Percentiles rank a stretch among this genome's conserved stretches.
These are phyloP conservation scores for Macaria notata DNA, from an alignment of 2,888 invertebrate species.

Conservation along the genomic window DNA sequence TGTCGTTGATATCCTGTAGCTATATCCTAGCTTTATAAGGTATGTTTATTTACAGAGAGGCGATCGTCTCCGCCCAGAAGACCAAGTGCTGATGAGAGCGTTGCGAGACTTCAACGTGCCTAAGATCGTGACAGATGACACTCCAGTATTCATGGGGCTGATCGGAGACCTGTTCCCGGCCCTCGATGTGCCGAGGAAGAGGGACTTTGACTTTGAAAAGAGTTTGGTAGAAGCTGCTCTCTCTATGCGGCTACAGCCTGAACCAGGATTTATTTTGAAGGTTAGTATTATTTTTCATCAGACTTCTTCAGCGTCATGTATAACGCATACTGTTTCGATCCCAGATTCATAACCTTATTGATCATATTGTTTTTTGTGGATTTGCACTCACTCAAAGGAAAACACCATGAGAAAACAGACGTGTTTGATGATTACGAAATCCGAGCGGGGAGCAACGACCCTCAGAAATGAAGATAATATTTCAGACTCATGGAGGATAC, in stretches of 20 bases:
- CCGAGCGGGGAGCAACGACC: too few species aligned
- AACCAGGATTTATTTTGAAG: conserved; percentile 93
- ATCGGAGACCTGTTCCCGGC: conserved; percentile 97
- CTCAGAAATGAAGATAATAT: too few species aligned
- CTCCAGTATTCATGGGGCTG: conserved; percentile 95
- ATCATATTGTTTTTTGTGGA: too few species aligned
- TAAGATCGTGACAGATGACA: conserved; percentile 96
- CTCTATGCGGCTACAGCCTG: conserved; percentile 94
- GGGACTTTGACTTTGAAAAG: conserved; percentile 92
- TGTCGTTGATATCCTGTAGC: too few species aligned
- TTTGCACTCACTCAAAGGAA: too few species aligned
- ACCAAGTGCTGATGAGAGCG: conserved; percentile 97
- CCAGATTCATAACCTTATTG: too few species aligned
- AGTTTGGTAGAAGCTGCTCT: conserved; percentile 88
- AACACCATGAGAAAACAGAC: too few species aligned
- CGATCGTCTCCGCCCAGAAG: conserved; percentile 90
- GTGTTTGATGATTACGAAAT: too few species aligned
- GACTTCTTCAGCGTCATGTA: too few species aligned
- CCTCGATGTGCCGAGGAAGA: conserved; percentile 94
- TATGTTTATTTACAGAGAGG: conserved; percentile 74
- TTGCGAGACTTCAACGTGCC: conserved; percentile 96
- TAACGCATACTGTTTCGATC: too few species aligned
- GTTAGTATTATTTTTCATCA: conserved; percentile 52
- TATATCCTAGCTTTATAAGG: too few species aligned
- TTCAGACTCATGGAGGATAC: not conserved